phyloP scores from a whole-genome alignment of 2,797 vertebrate species.

The Nyctalus aviator region DNA sequence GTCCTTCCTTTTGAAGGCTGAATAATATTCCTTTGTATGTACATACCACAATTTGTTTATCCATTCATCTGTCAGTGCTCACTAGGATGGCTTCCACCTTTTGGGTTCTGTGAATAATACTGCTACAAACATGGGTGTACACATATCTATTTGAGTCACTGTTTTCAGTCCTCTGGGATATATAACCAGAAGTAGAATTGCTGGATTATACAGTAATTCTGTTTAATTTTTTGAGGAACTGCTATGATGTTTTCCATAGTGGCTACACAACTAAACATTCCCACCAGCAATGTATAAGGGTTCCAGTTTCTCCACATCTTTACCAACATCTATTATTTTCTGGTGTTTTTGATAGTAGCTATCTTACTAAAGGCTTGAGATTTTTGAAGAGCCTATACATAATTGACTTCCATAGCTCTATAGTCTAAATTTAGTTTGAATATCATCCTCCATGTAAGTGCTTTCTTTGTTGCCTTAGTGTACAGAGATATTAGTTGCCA shows the following conservation, averaged over 20 bases:
- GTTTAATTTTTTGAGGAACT: neutral
- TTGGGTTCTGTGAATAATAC: neutral
- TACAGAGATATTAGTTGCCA: neutral
- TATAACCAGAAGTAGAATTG: too few species aligned
- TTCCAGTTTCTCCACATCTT: conserved; percentile 3
- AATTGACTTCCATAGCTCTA: conserved; percentile 20
- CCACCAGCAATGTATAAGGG: neutral
- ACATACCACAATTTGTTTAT: too few species aligned
- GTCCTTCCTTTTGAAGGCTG: conserved; percentile 35
- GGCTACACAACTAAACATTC: neutral
- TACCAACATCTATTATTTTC: neutral
- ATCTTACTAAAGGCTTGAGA: neutral
- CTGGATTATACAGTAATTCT: too few species aligned
- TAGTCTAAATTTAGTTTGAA: conserved; percentile 29
- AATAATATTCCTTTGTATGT: conserved; percentile 1
- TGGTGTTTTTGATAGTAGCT: neutral
- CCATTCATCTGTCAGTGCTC: neutral
- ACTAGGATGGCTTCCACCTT: neutral
- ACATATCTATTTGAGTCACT: neutral
- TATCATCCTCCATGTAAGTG: neutral
- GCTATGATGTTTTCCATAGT: neutral
- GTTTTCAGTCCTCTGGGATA: neutral
- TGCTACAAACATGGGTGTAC: neutral
- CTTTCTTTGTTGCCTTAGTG: conserved; percentile 38
- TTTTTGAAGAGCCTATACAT: conserved; percentile 24